These are phyloP conservation scores for Tretioscincus oriximinensis DNA, from an alignment of 2,113 vertebrate species.

Conservation along the genomic window DNA sequence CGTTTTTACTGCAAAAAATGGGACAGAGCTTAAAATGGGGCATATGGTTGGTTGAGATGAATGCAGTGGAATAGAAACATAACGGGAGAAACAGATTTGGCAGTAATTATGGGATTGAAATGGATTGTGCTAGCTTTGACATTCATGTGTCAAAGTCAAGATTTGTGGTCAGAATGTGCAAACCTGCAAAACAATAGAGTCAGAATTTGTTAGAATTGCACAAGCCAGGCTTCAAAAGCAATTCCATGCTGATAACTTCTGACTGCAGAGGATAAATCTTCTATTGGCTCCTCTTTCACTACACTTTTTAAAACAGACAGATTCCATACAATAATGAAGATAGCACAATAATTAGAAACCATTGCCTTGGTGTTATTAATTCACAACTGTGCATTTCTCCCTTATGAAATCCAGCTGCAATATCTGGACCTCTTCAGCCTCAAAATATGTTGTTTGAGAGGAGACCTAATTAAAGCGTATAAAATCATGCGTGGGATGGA, in stretches of 20 bases:
- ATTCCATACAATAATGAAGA: too few species aligned
- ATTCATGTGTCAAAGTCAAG: not conserved
- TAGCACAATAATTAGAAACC: too few species aligned
- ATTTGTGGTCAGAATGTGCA: slow-evolving; percentile 7
- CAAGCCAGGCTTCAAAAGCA: not conserved
- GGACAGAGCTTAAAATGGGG: not conserved
- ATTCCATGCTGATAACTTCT: not conserved
- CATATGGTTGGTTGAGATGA: slow-evolving; percentile 12
- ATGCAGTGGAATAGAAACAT: slow-evolving; percentile 10
- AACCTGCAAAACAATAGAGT: slow-evolving; percentile 9
- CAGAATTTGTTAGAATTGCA: not conserved
- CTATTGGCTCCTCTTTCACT: too few species aligned
- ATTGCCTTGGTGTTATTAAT: too few species aligned
- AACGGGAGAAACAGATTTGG: slow-evolving; percentile 7
- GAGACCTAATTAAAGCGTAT: too few species aligned
- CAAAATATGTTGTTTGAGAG: too few species aligned
- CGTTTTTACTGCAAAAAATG: not conserved
- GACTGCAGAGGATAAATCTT: too few species aligned
- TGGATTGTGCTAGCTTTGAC: slow-evolving; percentile 20
- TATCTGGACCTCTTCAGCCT: too few species aligned
- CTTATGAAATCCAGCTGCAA: too few species aligned
- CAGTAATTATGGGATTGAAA: slow-evolving; percentile 21
- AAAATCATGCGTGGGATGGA: too few species aligned
- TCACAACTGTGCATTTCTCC: too few species aligned
- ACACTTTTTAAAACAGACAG: too few species aligned